These are phyloP conservation scores for Microctonus brassicae DNA, from an alignment of 2,888 invertebrate species.

Conservation along the genomic window DNA sequence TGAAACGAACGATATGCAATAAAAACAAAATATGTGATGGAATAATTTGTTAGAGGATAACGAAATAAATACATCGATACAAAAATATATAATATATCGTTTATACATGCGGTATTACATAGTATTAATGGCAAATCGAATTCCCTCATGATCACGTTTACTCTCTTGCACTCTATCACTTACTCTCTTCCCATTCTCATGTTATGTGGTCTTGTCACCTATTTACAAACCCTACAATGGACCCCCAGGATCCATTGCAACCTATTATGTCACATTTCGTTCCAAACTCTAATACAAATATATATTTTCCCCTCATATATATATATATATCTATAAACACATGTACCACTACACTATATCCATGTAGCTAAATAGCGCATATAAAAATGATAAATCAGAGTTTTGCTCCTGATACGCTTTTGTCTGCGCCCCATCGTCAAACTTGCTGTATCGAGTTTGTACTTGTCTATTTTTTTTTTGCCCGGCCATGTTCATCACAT, in stretches of 20 bases:
- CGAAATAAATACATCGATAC: no score
- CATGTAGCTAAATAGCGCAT: conserved; percentile 26
- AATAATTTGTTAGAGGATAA: no score
- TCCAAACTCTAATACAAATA: conserved; percentile 67
- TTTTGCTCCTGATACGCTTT: conserved; percentile 58
- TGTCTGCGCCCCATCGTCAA: conserved; percentile 46
- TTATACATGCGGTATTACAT: conserved; percentile 32
- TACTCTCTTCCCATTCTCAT: conserved; percentile 32
- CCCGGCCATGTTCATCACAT: conserved; percentile 44
- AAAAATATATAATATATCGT: conserved; percentile 37
- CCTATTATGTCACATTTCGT: conserved; percentile 69
- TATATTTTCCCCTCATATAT: no score
- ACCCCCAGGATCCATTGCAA: conserved; percentile 62
- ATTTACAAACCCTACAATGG: conserved; percentile 65
- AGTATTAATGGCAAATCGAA: conserved; percentile 48
- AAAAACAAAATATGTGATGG: neutral
- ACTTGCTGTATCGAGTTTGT: conserved; percentile 27
- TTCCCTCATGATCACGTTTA: conserved; percentile 36
- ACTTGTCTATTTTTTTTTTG: conserved; percentile 40
- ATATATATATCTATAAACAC: neutral
- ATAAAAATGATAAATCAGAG: conserved; percentile 67
- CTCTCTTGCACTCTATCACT: conserved; percentile 30
- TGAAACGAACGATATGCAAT: no score
- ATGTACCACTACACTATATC: conserved; percentile 10
- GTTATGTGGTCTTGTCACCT: conserved; percentile 65